Evolutionary conservation across 2,113 vertebrate species (phyloP).

Genomic region (Daubentonia madagascariensis): DNA sequence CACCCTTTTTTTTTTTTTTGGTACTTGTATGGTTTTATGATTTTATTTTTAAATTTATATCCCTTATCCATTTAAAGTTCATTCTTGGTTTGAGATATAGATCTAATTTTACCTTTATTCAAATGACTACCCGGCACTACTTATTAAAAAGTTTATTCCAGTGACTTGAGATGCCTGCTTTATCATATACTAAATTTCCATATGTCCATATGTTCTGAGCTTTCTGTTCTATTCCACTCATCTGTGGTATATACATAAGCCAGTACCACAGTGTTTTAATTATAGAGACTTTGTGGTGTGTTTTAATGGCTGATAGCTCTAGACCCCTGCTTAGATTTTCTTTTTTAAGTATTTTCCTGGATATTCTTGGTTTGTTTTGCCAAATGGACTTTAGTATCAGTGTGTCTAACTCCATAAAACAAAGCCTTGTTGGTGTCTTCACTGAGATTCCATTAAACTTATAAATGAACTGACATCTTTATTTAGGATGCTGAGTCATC

Average conservation of each 20-base stretch:
- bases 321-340: neutral
- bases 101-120: neutral
- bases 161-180: neutral
- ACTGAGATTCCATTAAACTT: neutral
- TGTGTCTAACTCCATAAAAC: neutral
- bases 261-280: neutral
- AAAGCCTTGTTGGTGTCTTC: neutral
- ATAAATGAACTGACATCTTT: neutral
- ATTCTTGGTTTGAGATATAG: neutral
- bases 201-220: neutral
- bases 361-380: neutral
- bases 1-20: neutral
- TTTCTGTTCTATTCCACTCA: neutral
- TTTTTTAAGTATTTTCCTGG: neutral
- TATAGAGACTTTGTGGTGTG: neutral
- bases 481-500: neutral
- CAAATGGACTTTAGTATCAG: neutral
- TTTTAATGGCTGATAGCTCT: neutral
- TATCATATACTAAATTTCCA: neutral
- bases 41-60: conserved; percentile 12
- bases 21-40: neutral
- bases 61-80: neutral
- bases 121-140: neutral
- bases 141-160: neutral
- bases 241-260: neutral